Conservation (phyloP, 1,140 invertebrate species). For the Rhagoletis pomonella region DNA sequence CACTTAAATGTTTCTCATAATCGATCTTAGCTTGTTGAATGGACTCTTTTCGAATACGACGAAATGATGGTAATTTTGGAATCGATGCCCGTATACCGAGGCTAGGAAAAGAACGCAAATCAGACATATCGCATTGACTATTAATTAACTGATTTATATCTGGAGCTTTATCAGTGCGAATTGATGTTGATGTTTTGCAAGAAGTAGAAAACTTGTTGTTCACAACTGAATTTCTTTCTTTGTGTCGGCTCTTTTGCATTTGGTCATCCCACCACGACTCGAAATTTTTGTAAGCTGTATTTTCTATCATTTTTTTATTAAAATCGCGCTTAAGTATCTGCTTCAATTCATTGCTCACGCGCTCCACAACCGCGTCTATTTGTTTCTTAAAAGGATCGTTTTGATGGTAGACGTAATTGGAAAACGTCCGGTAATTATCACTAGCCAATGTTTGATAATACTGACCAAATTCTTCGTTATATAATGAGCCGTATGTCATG, state of each 20-base stretch:
- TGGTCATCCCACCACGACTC: conserved; percentile 93
- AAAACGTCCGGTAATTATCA: conserved; percentile 13
- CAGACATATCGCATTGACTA: conserved; percentile 74
- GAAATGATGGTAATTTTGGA: conserved; percentile 96
- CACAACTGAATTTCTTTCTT: conserved; percentile 5
- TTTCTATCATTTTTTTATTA: conserved; percentile 97
- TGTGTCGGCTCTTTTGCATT: conserved; percentile 76
- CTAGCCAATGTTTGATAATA: background rate
- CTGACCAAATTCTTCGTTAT: background rate
- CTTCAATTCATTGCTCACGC: conserved; percentile 91
- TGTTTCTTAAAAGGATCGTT: conserved; percentile 81
- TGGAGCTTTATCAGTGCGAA: conserved; percentile 66
- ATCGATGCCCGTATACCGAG: conserved; percentile 94
- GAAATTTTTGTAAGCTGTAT: conserved; percentile 92
- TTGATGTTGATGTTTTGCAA: conserved; percentile 66
- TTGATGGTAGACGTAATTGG: conserved; percentile 51
- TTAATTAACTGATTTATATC: conserved; percentile 76
- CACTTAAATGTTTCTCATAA: conserved; percentile 76
- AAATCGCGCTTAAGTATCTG: conserved; percentile 94
- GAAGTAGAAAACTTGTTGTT: conserved; percentile 20
- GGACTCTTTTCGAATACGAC: conserved; percentile 87
- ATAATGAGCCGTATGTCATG: background rate
- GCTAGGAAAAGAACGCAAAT: conserved; percentile 77
- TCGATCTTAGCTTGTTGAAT: conserved; percentile 83
- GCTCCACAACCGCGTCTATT: conserved; percentile 84